phyloP scores from a whole-genome alignment of 2,113 vertebrate genomes.

The Lampris megalopsis region DNA sequence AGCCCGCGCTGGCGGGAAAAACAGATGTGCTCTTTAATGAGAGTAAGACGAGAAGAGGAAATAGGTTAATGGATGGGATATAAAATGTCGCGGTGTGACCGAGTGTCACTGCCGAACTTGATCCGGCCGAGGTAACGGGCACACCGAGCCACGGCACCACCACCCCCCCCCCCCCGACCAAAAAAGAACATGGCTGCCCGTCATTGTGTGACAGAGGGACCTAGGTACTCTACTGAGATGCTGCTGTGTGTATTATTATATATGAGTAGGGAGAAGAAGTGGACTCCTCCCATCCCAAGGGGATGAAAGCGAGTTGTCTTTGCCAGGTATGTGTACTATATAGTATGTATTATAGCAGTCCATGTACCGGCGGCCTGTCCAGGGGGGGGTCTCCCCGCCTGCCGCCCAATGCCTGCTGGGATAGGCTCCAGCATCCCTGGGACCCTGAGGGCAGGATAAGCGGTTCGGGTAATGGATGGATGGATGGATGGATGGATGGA shows the following conservation, averaged over 20 bases:
- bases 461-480: too few species aligned
- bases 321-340: conserved; percentile 3
- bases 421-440: too few species aligned
- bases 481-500: conserved; percentile 5
- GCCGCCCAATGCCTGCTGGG: too few species aligned
- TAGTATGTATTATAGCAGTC: too few species aligned
- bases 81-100: conserved; percentile 64
- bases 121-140: conserved; percentile 43
- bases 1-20: conserved; percentile 46
- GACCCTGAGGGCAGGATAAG: too few species aligned
- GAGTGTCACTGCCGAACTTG: conserved; percentile 44
- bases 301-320: conserved; percentile 12
- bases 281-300: conserved; percentile 1
- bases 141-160: conserved; percentile 41
- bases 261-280: conserved; percentile 17
- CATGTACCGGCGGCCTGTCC: too few species aligned
- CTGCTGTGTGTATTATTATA: conserved; percentile 3
- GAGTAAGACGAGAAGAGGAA: conserved; percentile 67
- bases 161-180: conserved; percentile 27
- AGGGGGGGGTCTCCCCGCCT: too few species aligned
- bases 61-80: conserved; percentile 60
- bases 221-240: conserved; percentile 9
- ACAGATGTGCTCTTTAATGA: conserved; percentile 78
- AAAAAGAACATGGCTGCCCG: conserved; percentile 21
- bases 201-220: conserved; percentile 10